Conservation (phyloP, 2,113 vertebrate species). For the Grantiella picta region DNA sequence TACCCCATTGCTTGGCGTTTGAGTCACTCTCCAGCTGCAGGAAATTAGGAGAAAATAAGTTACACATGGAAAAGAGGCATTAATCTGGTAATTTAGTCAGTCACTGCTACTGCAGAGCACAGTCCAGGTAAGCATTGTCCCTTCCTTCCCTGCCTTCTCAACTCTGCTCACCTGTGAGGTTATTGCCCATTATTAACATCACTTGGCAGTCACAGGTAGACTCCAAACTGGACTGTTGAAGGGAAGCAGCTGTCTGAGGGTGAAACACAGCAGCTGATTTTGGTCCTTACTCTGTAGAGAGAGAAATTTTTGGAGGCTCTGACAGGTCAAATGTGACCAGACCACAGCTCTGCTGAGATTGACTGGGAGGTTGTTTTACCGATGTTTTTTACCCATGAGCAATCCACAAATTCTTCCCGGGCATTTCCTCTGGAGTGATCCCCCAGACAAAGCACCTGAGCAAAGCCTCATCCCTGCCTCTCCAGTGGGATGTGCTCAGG, state of each 20-base stretch:
- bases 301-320: neutral
- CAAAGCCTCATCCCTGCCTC: neutral
- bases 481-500: neutral
- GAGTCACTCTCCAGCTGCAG: neutral
- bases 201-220: neutral
- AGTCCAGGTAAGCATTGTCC: neutral
- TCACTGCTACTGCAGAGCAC: neutral
- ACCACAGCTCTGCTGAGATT: neutral
- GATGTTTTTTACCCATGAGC: neutral
- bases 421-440: neutral
- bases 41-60: neutral
- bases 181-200: fast-evolving
- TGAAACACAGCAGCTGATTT: neutral
- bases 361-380: neutral
- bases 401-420: neutral
- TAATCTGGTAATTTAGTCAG: neutral
- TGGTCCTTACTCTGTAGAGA: neutral
- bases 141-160: neutral
- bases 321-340: neutral
- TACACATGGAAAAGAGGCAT: neutral
- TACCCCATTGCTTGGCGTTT: neutral
- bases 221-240: neutral
- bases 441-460: neutral
- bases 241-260: neutral
- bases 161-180: neutral